These are phyloP conservation scores for Coecobrya sp. DNA, from an alignment of 2,888 invertebrate genomes.

Conservation along the genomic window DNA sequence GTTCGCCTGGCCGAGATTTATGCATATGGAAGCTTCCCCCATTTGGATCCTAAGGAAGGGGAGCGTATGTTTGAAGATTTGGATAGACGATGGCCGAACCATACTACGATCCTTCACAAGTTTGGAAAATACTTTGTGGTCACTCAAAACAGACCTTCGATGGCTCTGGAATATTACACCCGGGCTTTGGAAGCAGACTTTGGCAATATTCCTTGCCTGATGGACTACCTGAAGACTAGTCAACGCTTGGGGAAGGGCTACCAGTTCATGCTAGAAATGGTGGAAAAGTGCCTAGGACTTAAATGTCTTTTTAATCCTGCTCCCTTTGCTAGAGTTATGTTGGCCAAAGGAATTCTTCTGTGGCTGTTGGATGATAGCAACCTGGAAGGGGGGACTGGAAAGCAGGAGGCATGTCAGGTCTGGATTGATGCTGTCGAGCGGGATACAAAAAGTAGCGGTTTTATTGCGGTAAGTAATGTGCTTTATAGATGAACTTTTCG, in stretches of 20 bases:
- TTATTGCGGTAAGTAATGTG: conserved; percentile 7
- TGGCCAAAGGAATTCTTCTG: conserved; percentile 23
- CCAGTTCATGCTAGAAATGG: conserved; percentile 2
- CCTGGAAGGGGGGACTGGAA: neutral
- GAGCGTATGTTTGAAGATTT: conserved; percentile 17
- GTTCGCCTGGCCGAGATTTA: conserved; percentile 46
- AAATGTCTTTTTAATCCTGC: neutral
- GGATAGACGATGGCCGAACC: conserved; percentile 19
- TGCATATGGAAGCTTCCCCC: conserved; percentile 32
- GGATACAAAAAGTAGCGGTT: neutral
- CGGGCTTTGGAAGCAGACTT: neutral
- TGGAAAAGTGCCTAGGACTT: neutral
- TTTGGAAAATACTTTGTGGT: conserved; percentile 25
- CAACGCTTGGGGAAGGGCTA: neutral
- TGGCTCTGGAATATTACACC: conserved; percentile 33
- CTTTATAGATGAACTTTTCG: too few relatives aligned
- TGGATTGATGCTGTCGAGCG: conserved; percentile 12
- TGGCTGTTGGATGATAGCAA: neutral
- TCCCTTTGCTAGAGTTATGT: neutral
- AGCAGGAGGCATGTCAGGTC: neutral
- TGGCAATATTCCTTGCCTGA: conserved; percentile 36
- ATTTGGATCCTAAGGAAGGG: conserved; percentile 33
- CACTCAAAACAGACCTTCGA: neutral
- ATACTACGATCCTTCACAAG: conserved; percentile 37
- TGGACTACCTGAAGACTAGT: conserved; percentile 30